Percentiles rank a stretch among this genome's conserved stretches.
These are phyloP conservation scores for Bombycilla garrulus DNA, from an alignment of 2,113 vertebrate species.

Conservation along the genomic window DNA sequence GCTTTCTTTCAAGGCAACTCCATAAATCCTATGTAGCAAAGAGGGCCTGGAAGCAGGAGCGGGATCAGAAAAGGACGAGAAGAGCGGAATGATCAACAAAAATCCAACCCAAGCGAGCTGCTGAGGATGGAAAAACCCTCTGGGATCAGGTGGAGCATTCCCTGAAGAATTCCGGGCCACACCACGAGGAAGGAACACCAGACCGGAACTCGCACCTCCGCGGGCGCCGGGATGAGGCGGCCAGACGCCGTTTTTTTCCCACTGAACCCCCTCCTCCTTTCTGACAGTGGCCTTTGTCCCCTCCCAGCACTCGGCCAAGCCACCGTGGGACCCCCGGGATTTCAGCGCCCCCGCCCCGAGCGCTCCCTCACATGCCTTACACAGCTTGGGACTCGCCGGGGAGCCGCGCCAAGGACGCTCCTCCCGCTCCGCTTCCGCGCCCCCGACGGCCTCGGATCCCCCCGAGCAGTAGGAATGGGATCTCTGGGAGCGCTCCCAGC, in stretches of 20 bases:
- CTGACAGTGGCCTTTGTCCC: conserved; percentile 39
- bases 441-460: not conserved
- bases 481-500: not conserved
- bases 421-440: not conserved
- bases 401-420: not conserved
- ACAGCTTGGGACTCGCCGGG: conserved; percentile 56
- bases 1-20: conserved; percentile 26
- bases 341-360: not conserved
- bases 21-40: conserved; percentile 40
- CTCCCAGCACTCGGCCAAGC: not conserved
- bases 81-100: not conserved
- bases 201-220: not conserved
- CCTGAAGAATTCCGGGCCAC: not conserved
- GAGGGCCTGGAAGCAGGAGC: conserved; percentile 5
- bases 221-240: not conserved
- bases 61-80: not conserved
- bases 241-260: not conserved
- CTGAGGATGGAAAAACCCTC: not conserved
- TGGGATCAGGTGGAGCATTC: not conserved
- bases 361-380: conserved; percentile 75
- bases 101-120: not conserved
- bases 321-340: not conserved
- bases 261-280: not conserved
- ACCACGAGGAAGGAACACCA: fast-evolving
- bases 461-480: not conserved